Base-by-base conservation (phyloP, 2,797 vertebrate species). In the Paratrypauchen microcephalus region DNA sequence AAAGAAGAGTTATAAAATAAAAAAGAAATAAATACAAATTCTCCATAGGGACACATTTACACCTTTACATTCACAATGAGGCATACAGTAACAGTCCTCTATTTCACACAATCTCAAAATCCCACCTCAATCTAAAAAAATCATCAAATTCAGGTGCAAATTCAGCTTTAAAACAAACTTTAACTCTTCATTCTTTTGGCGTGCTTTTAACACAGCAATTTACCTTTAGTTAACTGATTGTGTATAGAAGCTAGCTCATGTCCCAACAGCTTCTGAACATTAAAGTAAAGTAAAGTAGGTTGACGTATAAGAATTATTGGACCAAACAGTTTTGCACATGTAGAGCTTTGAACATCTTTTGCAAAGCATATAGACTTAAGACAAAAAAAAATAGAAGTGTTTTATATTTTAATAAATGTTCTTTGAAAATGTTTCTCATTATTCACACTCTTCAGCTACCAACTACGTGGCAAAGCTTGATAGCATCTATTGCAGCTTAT, bases 351-450 rank as follows among this genome's bases (percentile, higher is more conserved):
- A 26, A 26, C 24, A 26, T 36, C 30, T 12, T 36, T 36, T 32
- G 26, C 9, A 36, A 60, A 60, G 19, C 59, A 36, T 28, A 15
- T 26, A 19, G 54, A 24, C 13, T 56, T 56, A 56, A 24, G 3
- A 56, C 23, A n/a, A 60, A n/a, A 30, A n/a, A 30, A 61, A 39
- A 61, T 19, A 61, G 4, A 45, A 16, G 28, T 55, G 24, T 6
- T 59, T 30, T 36, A 36, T 32, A 59, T 18, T 32, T 57, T 71
- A 75, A 81, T 80, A 70, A 82, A 77, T 55, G 65, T 56, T 73
- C 41, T 28, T 73, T 84, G 79, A 83, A 76, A 71, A 73, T 65
- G 70, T 75, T 69, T 79, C 75, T 66, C 77, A 80, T 82, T 83
- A n/a, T 24, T 23, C 52, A 23, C 57, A 71, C 76, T 74, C 77